phyloP scores from a whole-genome alignment of 2,113 vertebrate genomes.

The Pholis gunnellus region DNA sequence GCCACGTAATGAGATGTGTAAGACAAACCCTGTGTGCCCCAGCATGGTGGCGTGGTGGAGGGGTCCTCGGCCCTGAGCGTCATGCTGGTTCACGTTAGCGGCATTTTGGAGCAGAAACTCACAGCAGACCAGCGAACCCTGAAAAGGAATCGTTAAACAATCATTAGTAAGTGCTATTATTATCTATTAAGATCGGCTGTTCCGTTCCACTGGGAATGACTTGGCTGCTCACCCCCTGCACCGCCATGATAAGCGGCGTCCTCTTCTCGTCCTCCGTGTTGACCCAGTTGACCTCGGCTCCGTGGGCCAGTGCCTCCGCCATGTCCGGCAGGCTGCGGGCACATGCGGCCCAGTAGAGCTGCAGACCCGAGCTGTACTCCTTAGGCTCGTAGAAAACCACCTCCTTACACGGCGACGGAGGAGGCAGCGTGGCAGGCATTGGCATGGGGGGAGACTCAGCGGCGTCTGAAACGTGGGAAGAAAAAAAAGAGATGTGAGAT shows the following conservation, averaged over 20 bases:
- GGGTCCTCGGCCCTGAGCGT: conserved; percentile 91
- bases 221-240: conserved; percentile 89
- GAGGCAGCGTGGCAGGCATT: conserved; percentile 74
- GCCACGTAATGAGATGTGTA: background rate
- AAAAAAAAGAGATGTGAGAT: background rate
- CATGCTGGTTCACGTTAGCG: conserved; percentile 95
- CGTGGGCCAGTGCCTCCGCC: conserved; percentile 95
- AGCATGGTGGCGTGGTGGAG: conserved; percentile 96
- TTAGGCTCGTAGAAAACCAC: conserved; percentile 86
- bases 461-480: conserved; percentile 46
- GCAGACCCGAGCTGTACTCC: conserved; percentile 87
- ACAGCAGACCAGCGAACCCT: conserved; percentile 97
- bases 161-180: background rate
- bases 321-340: conserved; percentile 93
- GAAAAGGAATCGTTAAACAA: conserved; percentile 2
- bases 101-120: conserved; percentile 98
- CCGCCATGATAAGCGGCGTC: conserved; percentile 96
- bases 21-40: conserved; percentile 93
- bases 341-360: conserved; percentile 92
- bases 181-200: background rate
- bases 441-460: conserved; percentile 72
- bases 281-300: conserved; percentile 96
- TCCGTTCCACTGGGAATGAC: background rate
- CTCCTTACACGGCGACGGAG: conserved; percentile 81
- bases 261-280: conserved; percentile 89